These are phyloP conservation scores for Aurelia coerulea DNA, from an alignment of 30 jellyfish, hydroid and myxozoan species.

Conservation along the genomic window DNA sequence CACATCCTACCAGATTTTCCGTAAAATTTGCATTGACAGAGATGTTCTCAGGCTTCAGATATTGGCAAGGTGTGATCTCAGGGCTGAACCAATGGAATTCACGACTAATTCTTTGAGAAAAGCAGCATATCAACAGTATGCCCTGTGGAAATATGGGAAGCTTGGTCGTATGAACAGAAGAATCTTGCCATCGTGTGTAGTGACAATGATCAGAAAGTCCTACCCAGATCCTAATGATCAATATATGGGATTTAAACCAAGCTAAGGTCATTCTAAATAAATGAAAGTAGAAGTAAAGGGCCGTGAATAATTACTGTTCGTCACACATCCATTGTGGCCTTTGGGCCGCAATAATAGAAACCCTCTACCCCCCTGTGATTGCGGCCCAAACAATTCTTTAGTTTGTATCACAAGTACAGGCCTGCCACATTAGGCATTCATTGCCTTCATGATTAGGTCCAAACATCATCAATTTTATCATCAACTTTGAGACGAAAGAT, in stretches of 20 bases:
- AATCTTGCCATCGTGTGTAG: conserved; percentile 27
- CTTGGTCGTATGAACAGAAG: conserved; percentile 35
- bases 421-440: too few species aligned
- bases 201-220: conserved; percentile 14
- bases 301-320: too few species aligned
- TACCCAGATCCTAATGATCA: conserved; percentile 32
- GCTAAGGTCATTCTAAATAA: neutral
- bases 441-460: too few species aligned
- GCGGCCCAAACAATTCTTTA: too few species aligned
- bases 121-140: conserved; percentile 22
- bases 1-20: conserved; percentile 3
- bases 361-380: too few species aligned
- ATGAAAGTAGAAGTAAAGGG: too few species aligned
- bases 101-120: conserved; percentile 16
- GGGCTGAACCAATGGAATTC: conserved; percentile 20
- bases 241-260: conserved; percentile 29
- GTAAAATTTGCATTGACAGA: conserved; percentile 18
- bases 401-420: too few species aligned
- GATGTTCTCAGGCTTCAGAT: neutral
- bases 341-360: too few species aligned
- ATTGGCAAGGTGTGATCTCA: conserved; percentile 23
- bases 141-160: conserved; percentile 23
- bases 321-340: too few species aligned
- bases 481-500: too few species aligned
- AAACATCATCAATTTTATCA: too few species aligned